These are phyloP conservation scores for Invenusta paracnida DNA, from an alignment of 2,888 invertebrate species.

Conservation along the genomic window DNA sequence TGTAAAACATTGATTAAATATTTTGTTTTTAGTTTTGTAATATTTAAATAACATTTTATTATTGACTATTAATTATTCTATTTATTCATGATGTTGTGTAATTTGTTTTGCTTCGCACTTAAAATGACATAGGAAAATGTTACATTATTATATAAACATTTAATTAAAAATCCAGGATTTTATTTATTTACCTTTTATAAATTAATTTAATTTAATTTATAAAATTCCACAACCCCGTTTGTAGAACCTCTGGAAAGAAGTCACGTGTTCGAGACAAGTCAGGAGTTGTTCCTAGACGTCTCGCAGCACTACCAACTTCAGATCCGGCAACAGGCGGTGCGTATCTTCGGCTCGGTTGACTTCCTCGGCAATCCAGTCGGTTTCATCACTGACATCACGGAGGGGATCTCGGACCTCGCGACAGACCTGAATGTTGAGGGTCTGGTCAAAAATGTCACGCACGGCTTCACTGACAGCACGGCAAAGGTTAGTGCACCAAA, in stretches of 20 bases:
- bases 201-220: constrained; percentile 21
- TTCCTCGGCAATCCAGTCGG: constrained; percentile 95
- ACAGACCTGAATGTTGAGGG: constrained; percentile 87
- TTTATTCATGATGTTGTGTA: no score
- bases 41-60: no score
- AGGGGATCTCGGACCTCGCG: constrained; percentile 84
- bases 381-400: constrained; percentile 87
- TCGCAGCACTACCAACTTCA: constrained; percentile 55
- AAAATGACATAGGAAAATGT: not conserved
- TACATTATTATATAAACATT: not conserved
- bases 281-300: constrained; percentile 75
- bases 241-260: constrained; percentile 71
- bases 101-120: no score
- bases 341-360: constrained; percentile 90
- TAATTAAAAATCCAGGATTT: constrained; percentile 4
- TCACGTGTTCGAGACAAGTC: constrained; percentile 85
- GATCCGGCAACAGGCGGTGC: constrained; percentile 71
- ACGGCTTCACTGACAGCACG: constrained; percentile 91
- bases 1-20: no score
- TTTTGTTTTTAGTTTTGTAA: no score
- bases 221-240: no score
- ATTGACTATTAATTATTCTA: no score
- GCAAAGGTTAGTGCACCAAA: constrained; percentile 73
- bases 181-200: constrained; percentile 25
- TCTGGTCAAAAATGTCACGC: constrained; percentile 87